A percentile compares a stretch with the other conserved stretches of the same genome.
Evolutionary conservation across 1,140 invertebrate species (phyloP).

Genomic region (Aradophagus sp.): DNA sequence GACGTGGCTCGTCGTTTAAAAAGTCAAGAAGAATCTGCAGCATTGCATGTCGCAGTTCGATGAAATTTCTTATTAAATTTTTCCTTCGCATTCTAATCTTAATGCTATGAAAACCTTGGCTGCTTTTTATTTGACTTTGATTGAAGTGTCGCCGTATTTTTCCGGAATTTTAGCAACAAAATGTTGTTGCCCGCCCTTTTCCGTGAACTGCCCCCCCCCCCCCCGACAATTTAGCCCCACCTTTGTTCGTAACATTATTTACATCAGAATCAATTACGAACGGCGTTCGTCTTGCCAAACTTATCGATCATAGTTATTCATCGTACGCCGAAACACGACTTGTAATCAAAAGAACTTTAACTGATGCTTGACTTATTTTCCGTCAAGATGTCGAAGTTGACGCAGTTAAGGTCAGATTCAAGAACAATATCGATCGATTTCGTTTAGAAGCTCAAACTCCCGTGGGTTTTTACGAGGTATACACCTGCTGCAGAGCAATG

Average conservation of each 20-base stretch:
- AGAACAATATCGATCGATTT: conserved; percentile 49
- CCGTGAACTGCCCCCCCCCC: no score
- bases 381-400: no score
- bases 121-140: conserved; percentile 45
- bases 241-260: conserved; percentile 17
- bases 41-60: conserved; percentile 48
- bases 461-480: conserved; percentile 53
- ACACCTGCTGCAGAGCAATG: conserved; percentile 57
- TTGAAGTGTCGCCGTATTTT: conserved; percentile 9
- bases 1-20: conserved; percentile 57
- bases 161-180: no score
- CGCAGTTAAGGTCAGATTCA: conserved; percentile 51
- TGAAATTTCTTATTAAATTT: conserved; percentile 56
- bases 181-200: no score
- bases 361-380: conserved; percentile 35
- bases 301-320: not conserved
- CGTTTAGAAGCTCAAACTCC: conserved; percentile 47
- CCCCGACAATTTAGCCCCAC: no score
- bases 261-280: conserved; percentile 21
- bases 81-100: conserved; percentile 41
- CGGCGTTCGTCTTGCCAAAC: not conserved
- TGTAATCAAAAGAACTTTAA: conserved; percentile 20
- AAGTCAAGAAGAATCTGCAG: conserved; percentile 51
- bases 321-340: conserved; percentile 8
- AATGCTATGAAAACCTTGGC: conserved; percentile 54